Base-by-base conservation (phyloP, 2,113 vertebrate species). In the Pollachius pollachius region DNA sequence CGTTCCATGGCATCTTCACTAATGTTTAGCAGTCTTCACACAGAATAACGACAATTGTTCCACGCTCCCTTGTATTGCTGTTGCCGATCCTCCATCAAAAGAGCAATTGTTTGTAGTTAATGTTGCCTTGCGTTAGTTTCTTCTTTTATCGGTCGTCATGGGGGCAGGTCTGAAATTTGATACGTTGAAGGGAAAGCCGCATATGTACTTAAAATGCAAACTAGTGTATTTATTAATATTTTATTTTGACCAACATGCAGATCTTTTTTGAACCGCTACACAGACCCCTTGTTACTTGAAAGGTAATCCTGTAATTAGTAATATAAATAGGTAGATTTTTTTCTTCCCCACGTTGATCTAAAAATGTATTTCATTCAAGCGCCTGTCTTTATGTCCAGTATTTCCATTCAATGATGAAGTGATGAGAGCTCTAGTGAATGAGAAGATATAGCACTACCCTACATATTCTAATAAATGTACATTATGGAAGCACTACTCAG, bases 391-490 rank as follows among this genome's bases (percentile, higher is more conserved):
- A 66, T 66, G 81, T 77, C 72, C 73, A 59, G 73, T 73, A 61
- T 7, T 72, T 70, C 68, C 67, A 74, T 70, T 71, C 69, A 80
- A 76, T 74, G 76, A 72, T 56, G 70, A 78, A 74, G 54, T 9
- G 69, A 79, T 77, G 71, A 79, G 82, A 60, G 77, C 75, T 82
- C 80, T 70, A 70, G 76, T 79, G 85, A 87, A 83, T 80, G 78
- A 85, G 80, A 87, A 77, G 75, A 84, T 89, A 89, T 89, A 90
- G 89, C 88, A 90, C 88, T 89, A 89, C 83, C 85, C 85, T 89
- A 83, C 87, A 82, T 91, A 91, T 85, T 89, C 87, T 85, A 89
- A 89, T 89, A 89, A 91, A 89, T 85, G 84, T 82, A 88, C 87
- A 89, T 84, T 88, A 89, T 85, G 84, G 77, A 89, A 88, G 79